These are phyloP conservation scores for Acromyrmex heyeri DNA, from an alignment of 1,140 invertebrate species.

Conservation along the genomic window DNA sequence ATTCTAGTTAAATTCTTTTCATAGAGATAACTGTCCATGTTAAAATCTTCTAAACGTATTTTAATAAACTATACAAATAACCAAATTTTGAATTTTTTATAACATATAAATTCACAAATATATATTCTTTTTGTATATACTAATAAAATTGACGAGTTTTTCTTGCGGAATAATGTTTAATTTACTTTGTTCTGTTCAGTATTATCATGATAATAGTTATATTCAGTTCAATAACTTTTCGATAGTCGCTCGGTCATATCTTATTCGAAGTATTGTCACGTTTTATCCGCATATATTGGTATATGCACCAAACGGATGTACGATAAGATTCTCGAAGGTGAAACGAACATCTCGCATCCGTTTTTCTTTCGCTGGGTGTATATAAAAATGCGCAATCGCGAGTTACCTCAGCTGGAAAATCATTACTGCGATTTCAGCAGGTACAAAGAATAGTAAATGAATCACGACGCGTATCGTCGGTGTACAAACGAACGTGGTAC, in stretches of 20 bases:
- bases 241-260: neutral
- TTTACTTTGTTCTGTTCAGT: neutral
- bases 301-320: neutral
- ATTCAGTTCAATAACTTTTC: neutral
- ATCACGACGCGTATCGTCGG: constrained; percentile 1
- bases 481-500: neutral
- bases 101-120: neutral
- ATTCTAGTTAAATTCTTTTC: neutral
- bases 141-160: neutral
- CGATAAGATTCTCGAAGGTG: neutral
- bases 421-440: constrained; percentile 54
- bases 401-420: constrained; percentile 32
- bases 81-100: neutral
- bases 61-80: neutral
- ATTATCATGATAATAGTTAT: neutral
- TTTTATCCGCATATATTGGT: neutral
- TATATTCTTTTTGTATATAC: neutral
- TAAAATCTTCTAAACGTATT: neutral
- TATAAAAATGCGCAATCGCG: constrained; percentile 57
- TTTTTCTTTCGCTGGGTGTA: neutral
- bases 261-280: neutral
- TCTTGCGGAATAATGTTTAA: neutral
- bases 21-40: neutral
- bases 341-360: neutral
- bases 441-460: constrained; percentile 24